Evolutionary conservation across 2,888 invertebrate genomes (phyloP), one percentile per base, ranked within the genome.

Genomic region (Ormia ochracea): DNA sequence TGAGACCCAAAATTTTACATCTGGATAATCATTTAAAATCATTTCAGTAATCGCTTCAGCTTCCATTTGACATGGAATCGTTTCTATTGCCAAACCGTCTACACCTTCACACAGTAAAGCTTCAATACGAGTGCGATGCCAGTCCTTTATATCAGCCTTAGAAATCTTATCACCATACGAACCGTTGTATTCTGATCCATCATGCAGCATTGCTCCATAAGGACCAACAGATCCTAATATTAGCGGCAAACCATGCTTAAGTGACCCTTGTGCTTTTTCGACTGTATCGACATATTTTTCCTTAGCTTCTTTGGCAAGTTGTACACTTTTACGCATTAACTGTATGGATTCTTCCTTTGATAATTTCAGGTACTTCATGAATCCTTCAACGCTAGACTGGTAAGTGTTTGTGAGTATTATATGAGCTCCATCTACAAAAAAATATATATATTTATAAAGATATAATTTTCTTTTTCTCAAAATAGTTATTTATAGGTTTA

Each of bases 181-280:
- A 23, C 98, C 98, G 26, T 93, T 94, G 88, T 98, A 98, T 88
- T 98, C 98, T 0, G 98, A 98, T 10, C 95, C 95, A 88, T 98
- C 96, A 86, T 95, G 94, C 36, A 97, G 91, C 85, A 93, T 94
- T 0, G 98, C 98, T 0, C 98, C 98, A 88, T 96, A 98, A 0
- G 98, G 96, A 0, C 98, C 98, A 78, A 98, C 94, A 0, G 97
- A 96, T 0, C 96, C 98, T 33, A 95, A 96, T 58, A 98, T 92
- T 82, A 94, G 86, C 12, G 95, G 93, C 9, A 86, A 84, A 9
- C 84, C 87, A 7, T 79, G 21, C 85, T 81, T 81, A 9, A 77
- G 33, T 5, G 38, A 66, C 0, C 79, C 79, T 26, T 82, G 76
- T 4, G 58, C 61, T 1, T 59, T 48, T 6, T 77, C 52, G 5